Evolutionary conservation across 2,797 vertebrate species (phyloP).

Genomic region (Phoeniculus purpureus): DNA sequence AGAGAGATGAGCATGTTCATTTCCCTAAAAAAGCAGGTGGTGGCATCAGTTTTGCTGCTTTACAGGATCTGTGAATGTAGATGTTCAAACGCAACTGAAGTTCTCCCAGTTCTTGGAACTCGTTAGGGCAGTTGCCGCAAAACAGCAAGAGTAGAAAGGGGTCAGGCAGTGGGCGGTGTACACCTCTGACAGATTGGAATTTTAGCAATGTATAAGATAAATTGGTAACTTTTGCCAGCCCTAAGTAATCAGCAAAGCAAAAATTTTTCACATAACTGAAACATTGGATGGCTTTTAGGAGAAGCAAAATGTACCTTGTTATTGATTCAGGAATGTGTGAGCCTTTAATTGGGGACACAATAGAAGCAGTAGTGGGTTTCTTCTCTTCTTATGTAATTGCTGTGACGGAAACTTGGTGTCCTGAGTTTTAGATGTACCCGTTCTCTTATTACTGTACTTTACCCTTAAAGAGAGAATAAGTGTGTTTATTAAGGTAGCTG

Average conservation of each 20-base stretch:
- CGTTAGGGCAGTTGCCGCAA: neutral
- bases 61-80: neutral
- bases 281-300: neutral
- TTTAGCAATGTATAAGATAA: neutral
- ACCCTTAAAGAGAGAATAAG: conserved; percentile 34
- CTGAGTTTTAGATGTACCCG: neutral
- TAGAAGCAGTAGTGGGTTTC: neutral
- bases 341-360: conserved; percentile 30
- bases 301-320: neutral
- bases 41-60: neutral
- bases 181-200: neutral
- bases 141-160: neutral
- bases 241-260: neutral
- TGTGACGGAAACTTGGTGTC: conserved; percentile 21
- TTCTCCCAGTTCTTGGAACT: neutral
- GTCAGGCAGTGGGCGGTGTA: neutral
- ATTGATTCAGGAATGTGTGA: neutral
- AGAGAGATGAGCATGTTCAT: rapidly evolving
- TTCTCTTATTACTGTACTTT: conserved; percentile 14
- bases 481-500: conserved; percentile 31
- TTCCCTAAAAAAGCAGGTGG: neutral
- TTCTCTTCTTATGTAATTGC: neutral
- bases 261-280: neutral
- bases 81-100: neutral
- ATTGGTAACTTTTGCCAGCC: neutral